A percentile compares a stretch with the other conserved stretches of the same genome.
phyloP scores from a whole-genome alignment of 2,888 invertebrate genomes.

The Smittia sp. region DNA sequence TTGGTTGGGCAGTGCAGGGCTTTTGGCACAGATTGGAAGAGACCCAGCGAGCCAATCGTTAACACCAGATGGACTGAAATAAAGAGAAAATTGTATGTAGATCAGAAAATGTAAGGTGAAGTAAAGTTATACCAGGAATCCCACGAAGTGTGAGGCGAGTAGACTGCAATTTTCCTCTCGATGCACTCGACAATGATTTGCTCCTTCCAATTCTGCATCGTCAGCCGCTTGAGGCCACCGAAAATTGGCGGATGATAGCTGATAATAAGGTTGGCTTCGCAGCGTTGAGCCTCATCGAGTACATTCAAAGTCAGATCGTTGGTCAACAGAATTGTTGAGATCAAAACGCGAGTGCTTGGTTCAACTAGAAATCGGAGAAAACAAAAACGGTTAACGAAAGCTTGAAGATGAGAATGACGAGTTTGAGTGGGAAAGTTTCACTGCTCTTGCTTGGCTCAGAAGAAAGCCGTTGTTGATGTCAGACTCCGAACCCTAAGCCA shows the following conservation, averaged over 20 bases:
- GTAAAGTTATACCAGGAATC: slow-evolving; percentile 55
- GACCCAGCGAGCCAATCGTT: slow-evolving; percentile 85
- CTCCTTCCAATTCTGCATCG: slow-evolving; percentile 82
- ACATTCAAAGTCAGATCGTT: slow-evolving; percentile 91
- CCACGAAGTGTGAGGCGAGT: slow-evolving; percentile 91
- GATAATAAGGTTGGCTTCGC: slow-evolving; percentile 73
- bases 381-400: slow-evolving; percentile 84
- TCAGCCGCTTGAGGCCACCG: slow-evolving; percentile 73
- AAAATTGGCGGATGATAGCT: slow-evolving; percentile 98
- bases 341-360: slow-evolving; percentile 62
- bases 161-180: slow-evolving; percentile 81
- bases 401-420: too few relatives aligned
- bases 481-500: too few relatives aligned
- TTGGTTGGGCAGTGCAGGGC: slow-evolving; percentile 30
- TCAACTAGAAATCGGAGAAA: slow-evolving; percentile 91
- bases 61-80: slow-evolving; percentile 77
- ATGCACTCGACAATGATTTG: slow-evolving; percentile 75
- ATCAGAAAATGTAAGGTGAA: background rate
- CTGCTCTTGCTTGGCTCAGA: too few relatives aligned
- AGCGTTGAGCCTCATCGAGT: slow-evolving; percentile 71
- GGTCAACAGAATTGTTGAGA: slow-evolving; percentile 70
- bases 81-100: slow-evolving; percentile 92
- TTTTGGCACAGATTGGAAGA: slow-evolving; percentile 45
- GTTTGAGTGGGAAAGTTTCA: too few relatives aligned
- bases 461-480: too few relatives aligned